phyloP scores from a whole-genome alignment of 2,797 vertebrate species.

The Setipinna tenuifilis region DNA sequence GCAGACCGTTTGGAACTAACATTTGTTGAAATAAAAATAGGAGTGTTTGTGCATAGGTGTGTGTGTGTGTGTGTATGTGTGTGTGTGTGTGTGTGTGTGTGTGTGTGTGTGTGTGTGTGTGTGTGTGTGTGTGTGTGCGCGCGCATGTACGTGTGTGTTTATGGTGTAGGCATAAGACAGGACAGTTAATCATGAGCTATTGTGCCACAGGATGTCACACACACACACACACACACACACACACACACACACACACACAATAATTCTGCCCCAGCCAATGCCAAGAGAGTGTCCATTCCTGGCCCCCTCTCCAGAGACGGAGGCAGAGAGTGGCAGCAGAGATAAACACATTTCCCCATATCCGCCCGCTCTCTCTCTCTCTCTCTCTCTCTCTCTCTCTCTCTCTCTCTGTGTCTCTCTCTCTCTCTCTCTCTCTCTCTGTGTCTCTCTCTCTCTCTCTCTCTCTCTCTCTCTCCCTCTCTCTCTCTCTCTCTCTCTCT shows the following conservation, averaged over 20 bases:
- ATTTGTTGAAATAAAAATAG: background rate
- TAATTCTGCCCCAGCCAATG: background rate
- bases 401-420: slow-evolving; percentile 32
- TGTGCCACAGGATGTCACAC: slow-evolving; percentile 6
- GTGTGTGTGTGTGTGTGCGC: background rate
- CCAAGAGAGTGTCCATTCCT: background rate
- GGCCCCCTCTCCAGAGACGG: background rate
- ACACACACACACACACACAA: too few relatives aligned
- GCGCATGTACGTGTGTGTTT: too few relatives aligned
- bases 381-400: slow-evolving; percentile 19
- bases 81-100: background rate
- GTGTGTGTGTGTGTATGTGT: background rate
- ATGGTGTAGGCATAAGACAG: background rate
- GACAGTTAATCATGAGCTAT: background rate
- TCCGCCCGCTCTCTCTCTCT: slow-evolving; percentile 27
- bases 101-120: background rate
- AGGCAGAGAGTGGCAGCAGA: background rate
- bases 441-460: slow-evolving; percentile 22
- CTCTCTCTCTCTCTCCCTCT: slow-evolving; percentile 27
- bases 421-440: slow-evolving; percentile 19
- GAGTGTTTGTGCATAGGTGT: background rate
- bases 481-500: slow-evolving; percentile 25
- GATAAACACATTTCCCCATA: slow-evolving; percentile 18
- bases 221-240: too few relatives aligned
- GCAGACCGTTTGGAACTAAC: background rate